Evolutionary conservation across 53 echinoderm and acorn worm genomes (phyloP), one percentile per base, ranked within the genome.

Genomic region (Arbacia lixula): DNA sequence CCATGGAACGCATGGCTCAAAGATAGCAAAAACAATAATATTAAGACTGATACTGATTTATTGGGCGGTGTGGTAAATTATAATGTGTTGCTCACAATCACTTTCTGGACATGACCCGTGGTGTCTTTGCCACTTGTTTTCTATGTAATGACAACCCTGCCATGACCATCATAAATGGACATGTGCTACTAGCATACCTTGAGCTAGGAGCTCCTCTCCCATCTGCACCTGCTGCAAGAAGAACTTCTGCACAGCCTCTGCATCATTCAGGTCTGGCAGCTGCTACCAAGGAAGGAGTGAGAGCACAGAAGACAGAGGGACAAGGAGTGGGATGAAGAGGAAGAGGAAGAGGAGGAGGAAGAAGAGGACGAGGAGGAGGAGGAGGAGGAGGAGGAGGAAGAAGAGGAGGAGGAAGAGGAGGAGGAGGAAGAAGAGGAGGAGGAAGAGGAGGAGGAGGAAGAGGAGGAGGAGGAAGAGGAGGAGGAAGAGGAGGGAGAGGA

Each of bases 211-310:
- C 66, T 97, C 94, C 65, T 97, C 97, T 64, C 97, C 97, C 16
- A 85, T 38, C 75, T 97, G 93, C 11, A 97, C 97, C 38, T 97
- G 90, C 30, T 90, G 86, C 78, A 97, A 84, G 92, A 97, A 97
- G 74, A 92, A 97, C 73, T 86, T 92, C 88, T 97, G 97, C 5
- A 97, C 94, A 36, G 90, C 88, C 67, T 97, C 94, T 67, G 97
- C 89, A 64, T 97, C 94, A 42, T 84, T 77, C 69, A 97, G 64
- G 79, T 97, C 77, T 73, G 97, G 97, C 51, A 74, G 51, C 74
- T 74, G 36, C 19, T n/a, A n/a, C n/a, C n/a, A 62, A 22, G 24
- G 22, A 22, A 51, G 19, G 52, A 51, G 19, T 11, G 19, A 51
- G 63, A 24, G 21, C 14, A 62, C 11, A 11, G 21, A 62, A 22